Evolutionary conservation across 2,888 invertebrate species (phyloP).

Genomic region (Salticus scenicus): DNA sequence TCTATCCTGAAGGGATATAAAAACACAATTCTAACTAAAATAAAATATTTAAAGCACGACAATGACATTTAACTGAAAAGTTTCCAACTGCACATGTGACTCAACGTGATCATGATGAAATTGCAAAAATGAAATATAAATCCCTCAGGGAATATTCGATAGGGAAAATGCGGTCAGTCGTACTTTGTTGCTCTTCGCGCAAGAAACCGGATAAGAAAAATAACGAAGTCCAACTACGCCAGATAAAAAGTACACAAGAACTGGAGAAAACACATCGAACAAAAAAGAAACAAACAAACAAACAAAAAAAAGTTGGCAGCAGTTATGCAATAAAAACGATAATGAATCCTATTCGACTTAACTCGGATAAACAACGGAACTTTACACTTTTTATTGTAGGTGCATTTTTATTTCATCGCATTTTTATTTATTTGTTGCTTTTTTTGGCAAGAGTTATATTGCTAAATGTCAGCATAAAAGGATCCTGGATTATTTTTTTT

Average conservation of each 20-base stretch:
- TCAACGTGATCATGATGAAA: neutral
- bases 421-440: neutral
- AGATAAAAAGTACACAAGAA: neutral
- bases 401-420: neutral
- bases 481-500: no score
- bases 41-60: no score
- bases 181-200: neutral
- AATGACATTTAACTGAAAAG: no score
- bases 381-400: neutral
- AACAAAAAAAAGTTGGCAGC: no score
- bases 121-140: no score
- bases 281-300: no score
- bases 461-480: no score
- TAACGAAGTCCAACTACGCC: neutral
- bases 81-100: neutral
- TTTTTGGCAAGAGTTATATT: no score
- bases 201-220: neutral
- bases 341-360: neutral
- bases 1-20: no score
- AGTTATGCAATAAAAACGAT: neutral
- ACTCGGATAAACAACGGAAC: neutral
- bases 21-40: no score
- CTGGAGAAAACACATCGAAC: neutral
- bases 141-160: no score
- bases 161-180: constrained; percentile 1